Base-by-base conservation (phyloP, 2,113 vertebrate genomes). In the Picathartes gymnocephalus region DNA sequence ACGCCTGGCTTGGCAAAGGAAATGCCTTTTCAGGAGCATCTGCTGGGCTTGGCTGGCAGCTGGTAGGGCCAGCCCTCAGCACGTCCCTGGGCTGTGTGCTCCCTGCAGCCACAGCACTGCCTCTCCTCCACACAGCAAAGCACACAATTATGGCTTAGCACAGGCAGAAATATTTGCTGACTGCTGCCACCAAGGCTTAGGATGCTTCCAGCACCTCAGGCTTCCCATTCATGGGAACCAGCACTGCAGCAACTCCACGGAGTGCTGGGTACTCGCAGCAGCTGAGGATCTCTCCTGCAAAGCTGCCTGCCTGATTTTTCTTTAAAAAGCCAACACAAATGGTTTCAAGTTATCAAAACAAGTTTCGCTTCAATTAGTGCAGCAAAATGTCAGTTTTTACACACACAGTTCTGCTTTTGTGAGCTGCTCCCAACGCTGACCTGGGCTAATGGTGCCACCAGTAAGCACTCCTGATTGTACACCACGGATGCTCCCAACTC, bases 11-110 rank as follows among this genome's bases (percentile, higher is more conserved):
- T 54, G 69, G 73, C 57, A 88, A 45, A 74, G 72, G 83, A 88
- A 92, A 86, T 35, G 78, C 62, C 39, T 80, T 53, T 53, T 65
- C n/a, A 72, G 86, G 68, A 90, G 73, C 89, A 79, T 89, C 89
- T 87, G 86, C 19, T 71, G 4, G 13, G 78, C 37, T 23, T 65
- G 70, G 61, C 25, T 20, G 77, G 77, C 89, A 91, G 79, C 81
- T 81, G 39, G 44, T 48, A 79, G 40, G 14, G 22, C 20, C 71
- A 58, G 72, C 35, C 4, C 62, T 48, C 77, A 48, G 65, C 73
- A 3, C 11, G 48, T 60, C 77, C 81, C 73, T 60, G 13, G 72
- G 92, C 92, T 66, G 33, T 22, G 50, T 21, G 45, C 62, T 86
- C 50, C 50, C 65, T 64, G 77, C 51, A 78, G 83, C 61, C 66